A percentile compares a stretch with the other conserved stretches of the same genome.
These are phyloP conservation scores for Centrocercus urophasianus DNA, from an alignment of 2,113 vertebrate species.

Conservation along the genomic window DNA sequence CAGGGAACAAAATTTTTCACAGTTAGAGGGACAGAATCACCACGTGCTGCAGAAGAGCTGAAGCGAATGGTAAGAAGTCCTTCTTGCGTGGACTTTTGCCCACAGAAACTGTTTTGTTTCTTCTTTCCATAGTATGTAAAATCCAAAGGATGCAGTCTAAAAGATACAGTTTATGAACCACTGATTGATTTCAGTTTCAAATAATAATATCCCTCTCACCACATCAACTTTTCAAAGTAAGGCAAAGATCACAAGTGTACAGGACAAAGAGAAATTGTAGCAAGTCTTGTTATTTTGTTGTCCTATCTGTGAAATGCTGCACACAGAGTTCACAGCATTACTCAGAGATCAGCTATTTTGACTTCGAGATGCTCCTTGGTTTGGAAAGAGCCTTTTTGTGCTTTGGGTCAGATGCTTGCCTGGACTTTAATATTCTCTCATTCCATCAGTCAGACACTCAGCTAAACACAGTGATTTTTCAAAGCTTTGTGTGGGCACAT, in stretches of 20 bases:
- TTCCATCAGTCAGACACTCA: background rate
- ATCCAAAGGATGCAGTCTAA: background rate
- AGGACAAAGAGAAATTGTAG: background rate
- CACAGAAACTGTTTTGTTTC: background rate
- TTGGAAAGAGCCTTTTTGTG: background rate
- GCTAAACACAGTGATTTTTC: background rate
- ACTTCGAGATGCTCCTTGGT: fast-evolving
- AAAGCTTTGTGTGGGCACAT: background rate
- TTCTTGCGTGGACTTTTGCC: background rate
- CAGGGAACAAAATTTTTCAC: no score
- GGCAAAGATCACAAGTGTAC: background rate
- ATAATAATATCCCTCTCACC: background rate
- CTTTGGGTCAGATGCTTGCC: background rate
- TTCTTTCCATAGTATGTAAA: background rate
- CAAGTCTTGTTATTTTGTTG: background rate
- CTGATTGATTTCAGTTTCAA: background rate
- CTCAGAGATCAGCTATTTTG: background rate
- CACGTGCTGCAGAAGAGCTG: background rate
- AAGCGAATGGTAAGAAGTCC: background rate
- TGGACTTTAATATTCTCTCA: background rate
- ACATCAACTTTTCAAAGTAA: background rate
- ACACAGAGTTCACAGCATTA: background rate
- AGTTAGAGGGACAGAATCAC: background rate
- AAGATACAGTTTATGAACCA: background rate
- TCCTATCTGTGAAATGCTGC: background rate